phyloP scores from a whole-genome alignment of 2,888 invertebrate genomes.

The Sinohyriopsis cumingii region DNA sequence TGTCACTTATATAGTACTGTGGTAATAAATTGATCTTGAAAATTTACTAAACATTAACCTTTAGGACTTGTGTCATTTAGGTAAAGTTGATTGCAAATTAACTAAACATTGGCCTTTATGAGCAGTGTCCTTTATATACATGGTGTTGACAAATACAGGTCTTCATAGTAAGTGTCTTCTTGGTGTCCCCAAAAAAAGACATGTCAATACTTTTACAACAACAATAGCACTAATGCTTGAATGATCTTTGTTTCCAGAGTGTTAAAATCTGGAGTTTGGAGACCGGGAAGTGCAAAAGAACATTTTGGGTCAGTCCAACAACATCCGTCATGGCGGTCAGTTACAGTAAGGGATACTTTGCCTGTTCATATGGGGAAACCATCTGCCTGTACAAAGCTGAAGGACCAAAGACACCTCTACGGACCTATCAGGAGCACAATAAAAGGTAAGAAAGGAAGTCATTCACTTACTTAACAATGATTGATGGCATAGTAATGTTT shows the following conservation, averaged over 20 bases:
- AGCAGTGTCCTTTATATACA: too few species aligned
- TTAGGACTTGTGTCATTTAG: too few species aligned
- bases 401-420: conserved; percentile 49
- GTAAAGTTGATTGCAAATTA: too few species aligned
- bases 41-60: too few species aligned
- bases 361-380: conserved; percentile 62
- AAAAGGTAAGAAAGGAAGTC: conserved; percentile 35
- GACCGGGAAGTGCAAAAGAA: conserved; percentile 52
- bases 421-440: conserved; percentile 46
- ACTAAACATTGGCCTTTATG: too few species aligned
- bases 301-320: conserved; percentile 59
- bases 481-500: neutral
- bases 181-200: too few species aligned
- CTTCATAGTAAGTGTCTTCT: too few species aligned
- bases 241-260: conserved; percentile 42
- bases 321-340: conserved; percentile 66
- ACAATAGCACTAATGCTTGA: too few species aligned
- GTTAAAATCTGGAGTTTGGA: conserved; percentile 61
- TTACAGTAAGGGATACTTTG: conserved; percentile 60
- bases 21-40: too few species aligned
- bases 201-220: too few species aligned
- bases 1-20: too few species aligned
- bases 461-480: neutral
- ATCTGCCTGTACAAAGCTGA: conserved; percentile 59
- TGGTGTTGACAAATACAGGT: too few species aligned